These are phyloP conservation scores for Pegoplata infirma DNA, from an alignment of 2,888 invertebrate species.

Conservation along the genomic window DNA sequence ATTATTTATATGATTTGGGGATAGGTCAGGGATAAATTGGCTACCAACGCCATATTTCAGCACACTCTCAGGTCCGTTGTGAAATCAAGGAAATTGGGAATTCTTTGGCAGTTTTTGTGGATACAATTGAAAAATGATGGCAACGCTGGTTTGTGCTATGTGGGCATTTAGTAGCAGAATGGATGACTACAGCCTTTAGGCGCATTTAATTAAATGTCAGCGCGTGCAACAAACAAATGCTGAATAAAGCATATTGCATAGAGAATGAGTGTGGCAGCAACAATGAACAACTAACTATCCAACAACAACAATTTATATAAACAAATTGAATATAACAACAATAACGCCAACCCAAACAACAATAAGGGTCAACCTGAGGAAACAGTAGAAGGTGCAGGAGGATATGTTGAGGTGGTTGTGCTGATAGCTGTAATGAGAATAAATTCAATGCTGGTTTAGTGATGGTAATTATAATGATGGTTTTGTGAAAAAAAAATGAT, in stretches of 20 bases:
- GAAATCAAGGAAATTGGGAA: no score
- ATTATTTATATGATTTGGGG: no score
- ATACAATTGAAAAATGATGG: no score
- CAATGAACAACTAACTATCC: no score
- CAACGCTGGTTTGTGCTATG: conserved; percentile 10
- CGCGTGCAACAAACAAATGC: conserved; percentile 55
- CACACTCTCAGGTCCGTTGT: no score
- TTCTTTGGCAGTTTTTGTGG: no score
- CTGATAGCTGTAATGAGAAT: conserved; percentile 27
- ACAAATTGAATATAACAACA: conserved; percentile 46
- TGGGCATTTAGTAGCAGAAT: conserved; percentile 45
- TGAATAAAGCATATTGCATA: conserved; percentile 9
- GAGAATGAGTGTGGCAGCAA: background rate
- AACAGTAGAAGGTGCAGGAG: background rate
- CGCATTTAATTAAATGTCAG: conserved; percentile 67
- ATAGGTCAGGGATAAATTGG: no score
- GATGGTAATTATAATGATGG: conserved; percentile 16
- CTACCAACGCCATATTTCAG: no score
- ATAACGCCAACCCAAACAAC: conserved; percentile 5
- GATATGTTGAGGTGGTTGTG: no score
- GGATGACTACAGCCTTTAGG: conserved; percentile 57
- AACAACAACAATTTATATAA: conserved; percentile 19
- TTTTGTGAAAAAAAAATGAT: conserved; percentile 67
- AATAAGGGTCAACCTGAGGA: conserved; percentile 46
- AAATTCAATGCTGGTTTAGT: conserved; percentile 31